Base-by-base conservation (phyloP, 2,888 invertebrate species). In the Oligia fasciuncula region DNA sequence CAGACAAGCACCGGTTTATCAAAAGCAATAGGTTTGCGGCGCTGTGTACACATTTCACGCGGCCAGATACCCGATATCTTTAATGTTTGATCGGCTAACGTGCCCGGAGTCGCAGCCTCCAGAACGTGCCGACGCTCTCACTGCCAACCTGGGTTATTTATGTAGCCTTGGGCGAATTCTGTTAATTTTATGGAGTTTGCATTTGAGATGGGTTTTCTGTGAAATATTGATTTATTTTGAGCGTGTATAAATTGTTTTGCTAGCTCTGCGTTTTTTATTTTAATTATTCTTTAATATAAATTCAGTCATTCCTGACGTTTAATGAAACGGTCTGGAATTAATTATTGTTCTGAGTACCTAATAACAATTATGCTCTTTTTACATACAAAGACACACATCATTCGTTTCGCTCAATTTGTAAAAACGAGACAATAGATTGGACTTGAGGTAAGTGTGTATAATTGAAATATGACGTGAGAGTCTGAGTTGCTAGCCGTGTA, bases 61-160 rank as follows among this genome's bases (percentile, higher is more conserved):
- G 76, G 76, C 9, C 71, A 68, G 80, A 87, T 77, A 87, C 54
- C 76, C 73, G 83, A 82, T 82, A 81, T 86, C 84, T 84, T 77
- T 60, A 77, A 77, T 87, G 86, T 88, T 88, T 79, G 80, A 84
- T 87, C 88, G 54, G 69, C 65, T 60, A 71, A 73, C 87, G 85
- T 73, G 74, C 75, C 14, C 17, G n/a, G 23, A 29, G n/a, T 19
- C 62, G 77, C 11, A 57, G 80, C 65, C 51, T n/a, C 57, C 66
- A 63, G 65, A 63, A 84, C 87, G 80, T 68, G 84, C 66, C 79
- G 70, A 5, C 73, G 73, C 77, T 62, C 54, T 35, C 71, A 2
- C 66, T 76, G 60, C 76, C 73, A 57, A 69, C 69, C 69, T 67
- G 69, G 74, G 29, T 73, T 77, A 76, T 84, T 70, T 80, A 77